Evolutionary conservation across 2,113 vertebrate genomes (phyloP).

Genomic region (Bungarus multicinctus): DNA sequence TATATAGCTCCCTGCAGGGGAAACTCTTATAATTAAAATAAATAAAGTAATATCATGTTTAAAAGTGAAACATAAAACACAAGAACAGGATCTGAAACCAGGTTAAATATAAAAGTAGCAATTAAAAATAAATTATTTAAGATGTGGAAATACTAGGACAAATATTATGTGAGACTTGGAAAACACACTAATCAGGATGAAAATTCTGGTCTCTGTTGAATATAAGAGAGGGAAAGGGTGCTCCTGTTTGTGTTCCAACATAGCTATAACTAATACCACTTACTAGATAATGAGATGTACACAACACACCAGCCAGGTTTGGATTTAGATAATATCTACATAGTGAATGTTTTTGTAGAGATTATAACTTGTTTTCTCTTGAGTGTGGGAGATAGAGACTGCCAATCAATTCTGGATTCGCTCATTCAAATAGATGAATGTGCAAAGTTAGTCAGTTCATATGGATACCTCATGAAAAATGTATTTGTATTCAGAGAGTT

Average conservation of each 20-base stretch:
- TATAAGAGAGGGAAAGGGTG: neutral
- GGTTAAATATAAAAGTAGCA: neutral
- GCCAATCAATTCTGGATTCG: neutral
- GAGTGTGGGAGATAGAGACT: neutral
- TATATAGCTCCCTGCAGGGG: neutral
- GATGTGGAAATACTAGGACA: neutral
- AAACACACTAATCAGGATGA: neutral
- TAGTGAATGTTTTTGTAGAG: neutral
- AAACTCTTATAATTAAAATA: neutral
- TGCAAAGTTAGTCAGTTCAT: neutral
- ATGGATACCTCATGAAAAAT: neutral
- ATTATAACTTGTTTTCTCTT: neutral
- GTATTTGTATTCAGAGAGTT: neutral
- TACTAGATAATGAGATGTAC: neutral
- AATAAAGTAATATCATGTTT: neutral
- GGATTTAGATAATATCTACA: neutral
- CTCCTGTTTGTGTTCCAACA: neutral
- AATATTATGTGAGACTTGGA: neutral
- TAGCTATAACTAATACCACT: neutral
- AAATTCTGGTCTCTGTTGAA: neutral
- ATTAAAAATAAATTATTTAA: slow-evolving; percentile 1
- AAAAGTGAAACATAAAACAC: neutral
- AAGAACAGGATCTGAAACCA: neutral
- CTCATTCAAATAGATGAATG: neutral
- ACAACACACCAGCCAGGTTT: neutral